Percentiles rank a stretch among this genome's conserved stretches.
These are phyloP conservation scores for Strigamia crassipes DNA, from an alignment of 2,888 invertebrate genomes.

Conservation along the genomic window DNA sequence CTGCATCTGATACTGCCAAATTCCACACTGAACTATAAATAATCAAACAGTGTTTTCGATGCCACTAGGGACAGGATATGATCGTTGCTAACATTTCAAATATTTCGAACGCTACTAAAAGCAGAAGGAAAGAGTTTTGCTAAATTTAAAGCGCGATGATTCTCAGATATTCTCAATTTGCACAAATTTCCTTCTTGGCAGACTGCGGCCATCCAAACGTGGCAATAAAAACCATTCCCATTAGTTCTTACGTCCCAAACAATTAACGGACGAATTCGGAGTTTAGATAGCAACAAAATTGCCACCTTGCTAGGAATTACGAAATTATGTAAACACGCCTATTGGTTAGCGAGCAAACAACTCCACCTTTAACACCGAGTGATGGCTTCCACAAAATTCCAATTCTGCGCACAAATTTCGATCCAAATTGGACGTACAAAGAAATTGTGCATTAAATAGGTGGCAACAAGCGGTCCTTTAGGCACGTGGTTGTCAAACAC, in stretches of 20 bases:
- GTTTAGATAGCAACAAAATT: not conserved
- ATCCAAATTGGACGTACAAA: too few species aligned
- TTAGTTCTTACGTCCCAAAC: too few species aligned
- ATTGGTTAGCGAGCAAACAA: not conserved
- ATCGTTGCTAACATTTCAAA: too few species aligned
- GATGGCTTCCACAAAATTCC: not conserved
- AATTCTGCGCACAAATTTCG: too few species aligned
- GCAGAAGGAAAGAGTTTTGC: not conserved
- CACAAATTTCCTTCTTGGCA: too few species aligned
- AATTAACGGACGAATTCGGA: too few species aligned
- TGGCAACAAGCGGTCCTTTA: too few species aligned
- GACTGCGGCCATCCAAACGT: too few species aligned
- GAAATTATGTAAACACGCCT: not conserved
- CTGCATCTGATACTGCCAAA: not conserved
- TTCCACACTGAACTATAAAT: conserved; percentile 14
- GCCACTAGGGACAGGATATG: not conserved
- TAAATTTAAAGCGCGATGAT: not conserved
- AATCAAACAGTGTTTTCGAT: not conserved
- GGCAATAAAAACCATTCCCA: too few species aligned
- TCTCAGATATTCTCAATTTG: not conserved
- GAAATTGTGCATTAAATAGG: too few species aligned
- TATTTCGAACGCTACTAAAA: too few species aligned
- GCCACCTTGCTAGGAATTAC: not conserved
- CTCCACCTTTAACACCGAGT: not conserved
- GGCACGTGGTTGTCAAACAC: too few species aligned